Evolutionary conservation across 2,888 invertebrate species (phyloP), one percentile per base, ranked within the genome.

Genomic region (Tridacna gigas): DNA sequence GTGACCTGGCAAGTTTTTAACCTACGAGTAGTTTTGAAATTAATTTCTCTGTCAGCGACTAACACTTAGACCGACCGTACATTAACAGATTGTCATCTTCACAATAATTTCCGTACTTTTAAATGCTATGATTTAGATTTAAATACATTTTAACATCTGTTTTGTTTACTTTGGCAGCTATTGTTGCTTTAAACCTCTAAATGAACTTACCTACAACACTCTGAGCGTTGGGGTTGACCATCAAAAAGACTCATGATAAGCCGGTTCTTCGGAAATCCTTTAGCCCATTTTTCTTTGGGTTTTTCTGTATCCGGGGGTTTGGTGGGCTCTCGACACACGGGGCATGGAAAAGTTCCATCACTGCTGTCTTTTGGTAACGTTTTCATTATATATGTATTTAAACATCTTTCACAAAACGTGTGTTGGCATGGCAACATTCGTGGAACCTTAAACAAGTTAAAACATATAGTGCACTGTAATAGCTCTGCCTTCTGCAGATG

Each of bases 401-500:
- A 69, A 73, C 86, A 86, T 4, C 25, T 11, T 56, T 83, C 86
- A 63, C 86, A 86, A 71, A 86, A 86, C 9, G 86, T 86, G 22
- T 86, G 86, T 67, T 86, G 86, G 66, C 86, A 86, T 37, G 86
- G 83, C 26, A 86, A 77, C 86, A 86, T 86, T 12, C 86, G 81
- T 2, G 86, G 86, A 26, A 82, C 79, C 71, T 82, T 81, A 61
- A 77, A 83, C 12, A 86, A 74, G 73, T 82, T 86, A 48, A 86
- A 83, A 80, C 86, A 86, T 48, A 86, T 86, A 11, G 86, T 76
- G 25, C 86, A 86, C 15, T 86, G 81, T n/a, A 86, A 48, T 4
- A 86, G 25, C 22, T 86, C 83, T 22, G 81, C 63, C 60, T 82
- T 79, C 22, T 74, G 56, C 9, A 71, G 20, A 11, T 71, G 71